Evolutionary conservation across 2,888 invertebrate genomes (phyloP), one percentile per base, ranked within the genome.

Genomic region (Parnassius apollo): DNA sequence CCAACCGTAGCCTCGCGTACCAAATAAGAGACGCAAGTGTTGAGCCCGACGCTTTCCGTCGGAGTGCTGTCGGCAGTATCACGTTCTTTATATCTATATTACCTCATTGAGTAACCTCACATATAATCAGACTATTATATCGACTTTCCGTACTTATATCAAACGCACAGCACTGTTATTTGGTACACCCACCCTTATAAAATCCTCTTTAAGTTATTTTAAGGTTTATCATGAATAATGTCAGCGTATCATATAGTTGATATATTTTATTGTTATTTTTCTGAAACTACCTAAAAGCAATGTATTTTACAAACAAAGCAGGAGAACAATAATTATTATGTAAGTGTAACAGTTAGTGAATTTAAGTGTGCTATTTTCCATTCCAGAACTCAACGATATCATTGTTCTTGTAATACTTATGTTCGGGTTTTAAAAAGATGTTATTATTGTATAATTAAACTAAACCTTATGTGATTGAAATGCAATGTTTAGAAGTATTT

Each of bases 401-500:
- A 87, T 85, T 85, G 89, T 90, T 90, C 89, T 88, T 86, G 85
- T 90, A 89, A 88, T 85, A 88, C 86, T 91, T 89, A 88, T 85
- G 86, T 91, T 90, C 89, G 88, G 90, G 89, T 90, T 91, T 84
- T 82, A 86, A 86, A 88, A 88, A 88, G 78, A 90, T 91, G 89
- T 90, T 91, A 90, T 90, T 90, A 89, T 89, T 86, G 85, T 90
- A 87, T 90, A 85, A 85, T 89, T 88, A 89, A 89, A 90, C 87
- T 90, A 89, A 90, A 91, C 90, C 90, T 90, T 90, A 91, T 91
- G 91, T 91, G 91, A 91, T 91, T 90, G 89, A 91, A 91, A 91
- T 91, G 91, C 91, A 91, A 91, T 91, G 89, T 91, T 91, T 91
- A 91, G 90, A 91, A 91, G 91, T 91, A 91, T 91, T 91, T 91